Base-by-base conservation (phyloP, 2,888 invertebrate species). In the Petrolisthes cinctipes region DNA sequence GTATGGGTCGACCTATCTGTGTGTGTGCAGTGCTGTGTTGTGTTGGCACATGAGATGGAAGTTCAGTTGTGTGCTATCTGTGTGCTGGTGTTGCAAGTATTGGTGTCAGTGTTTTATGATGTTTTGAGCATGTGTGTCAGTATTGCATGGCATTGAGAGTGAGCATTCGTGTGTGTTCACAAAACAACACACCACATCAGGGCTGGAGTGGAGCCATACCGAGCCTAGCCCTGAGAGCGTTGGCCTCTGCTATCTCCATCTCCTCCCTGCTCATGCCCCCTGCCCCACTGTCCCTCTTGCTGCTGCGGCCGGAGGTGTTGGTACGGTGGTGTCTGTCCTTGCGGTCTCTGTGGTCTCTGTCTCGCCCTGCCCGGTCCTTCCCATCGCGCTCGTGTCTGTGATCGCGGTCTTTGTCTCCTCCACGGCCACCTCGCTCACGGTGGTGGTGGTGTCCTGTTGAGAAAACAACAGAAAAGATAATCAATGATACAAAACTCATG, bases 201-300 rank as follows among this genome's bases (percentile, higher is more conserved):
- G 82, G 82, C 53, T 68, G 83, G 91, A 94, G 92, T n/a, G 94
- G 94, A n/a, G 93, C 92, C 90, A 94, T 90, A 7, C 94, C 94
- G 37, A 94, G 92, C 91, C 93, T 93, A 5, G 94, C 94, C 89
- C 94, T 91, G 20, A 94, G 92, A 86, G 93, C 93, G 92, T 94
- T 94, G 4, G 93, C 93, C 91, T 94, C 94, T 51, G 92, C 92
- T 83, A 94, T 90, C 81, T 91, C 91, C 78, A 89, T 14, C 20
- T 90, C 88, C 17, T 86, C 88, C 54, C 86, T 83, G 11, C 84
- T 89, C 83, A 85, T 88, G 6, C 80, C 71, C 53, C 61, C 56
- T 9, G 75, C 78, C 9, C 80, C 83, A 0, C 68, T 56, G 11
- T 83, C 76, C 14, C 86, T 84, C 9, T 82, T 71, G 82, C 83